A percentile compares a stretch with the other conserved stretches of the same genome.
phyloP scores from a whole-genome alignment of 1,140 invertebrate genomes.

The Cyclina sinensis region DNA sequence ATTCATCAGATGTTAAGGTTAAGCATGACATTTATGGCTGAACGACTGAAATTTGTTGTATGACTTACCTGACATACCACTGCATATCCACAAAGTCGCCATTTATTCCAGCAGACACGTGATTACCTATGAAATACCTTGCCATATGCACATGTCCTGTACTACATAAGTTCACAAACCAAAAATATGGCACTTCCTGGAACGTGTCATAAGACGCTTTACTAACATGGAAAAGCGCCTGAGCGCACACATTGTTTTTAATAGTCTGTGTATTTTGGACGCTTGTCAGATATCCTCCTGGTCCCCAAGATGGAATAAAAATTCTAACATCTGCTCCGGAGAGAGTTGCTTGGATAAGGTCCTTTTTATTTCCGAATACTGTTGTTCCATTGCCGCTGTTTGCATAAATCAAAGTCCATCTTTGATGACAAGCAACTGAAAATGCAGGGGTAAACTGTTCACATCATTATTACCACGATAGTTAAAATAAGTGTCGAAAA shows the following conservation, averaged over 20 bases:
- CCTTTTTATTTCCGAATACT: conserved; percentile 48
- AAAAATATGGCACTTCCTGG: conserved; percentile 57
- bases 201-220: conserved; percentile 59
- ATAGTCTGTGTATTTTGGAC: conserved; percentile 66
- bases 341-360: conserved; percentile 42
- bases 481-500: too few species aligned
- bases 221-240: conserved; percentile 59
- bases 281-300: conserved; percentile 64
- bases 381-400: conserved; percentile 59
- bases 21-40: too few species aligned
- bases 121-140: conserved; percentile 62
- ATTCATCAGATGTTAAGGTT: too few species aligned
- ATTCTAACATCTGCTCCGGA: conserved; percentile 54
- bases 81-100: conserved; percentile 64
- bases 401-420: conserved; percentile 46
- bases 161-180: conserved; percentile 61
- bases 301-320: conserved; percentile 62
- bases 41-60: too few species aligned
- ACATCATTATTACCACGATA: too few species aligned
- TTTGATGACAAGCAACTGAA: conserved; percentile 55
- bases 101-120: conserved; percentile 52
- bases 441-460: not conserved
- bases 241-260: conserved; percentile 57
- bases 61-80: conserved; percentile 59
- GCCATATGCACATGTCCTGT: conserved; percentile 63